Percentiles rank a stretch among this genome's conserved stretches.
Evolutionary conservation across 2,888 invertebrate species (phyloP).

Genomic region (Patella caerulea): DNA sequence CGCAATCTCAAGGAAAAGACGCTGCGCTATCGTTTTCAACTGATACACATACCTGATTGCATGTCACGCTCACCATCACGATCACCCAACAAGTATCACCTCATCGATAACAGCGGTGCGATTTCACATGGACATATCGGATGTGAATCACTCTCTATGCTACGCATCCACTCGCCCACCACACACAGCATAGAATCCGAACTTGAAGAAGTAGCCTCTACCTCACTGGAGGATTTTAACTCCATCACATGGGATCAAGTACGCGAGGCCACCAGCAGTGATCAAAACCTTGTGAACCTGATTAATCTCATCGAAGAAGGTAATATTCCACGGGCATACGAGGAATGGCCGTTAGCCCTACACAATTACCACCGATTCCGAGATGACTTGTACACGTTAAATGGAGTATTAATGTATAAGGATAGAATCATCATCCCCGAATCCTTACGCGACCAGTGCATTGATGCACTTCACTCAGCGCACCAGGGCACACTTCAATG

Average conservation of each 20-base stretch:
- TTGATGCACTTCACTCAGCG: conserved; percentile 44
- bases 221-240: conserved; percentile 19
- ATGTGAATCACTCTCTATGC: not conserved
- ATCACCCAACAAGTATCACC: not conserved
- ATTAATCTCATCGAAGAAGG: conserved; percentile 23
- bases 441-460: conserved; percentile 32
- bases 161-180: not conserved
- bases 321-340: conserved; percentile 10
- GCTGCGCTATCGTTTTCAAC: conserved; percentile 33
- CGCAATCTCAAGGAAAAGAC: conserved; percentile 48
- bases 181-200: not conserved
- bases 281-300: conserved; percentile 22
- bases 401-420: conserved; percentile 40
- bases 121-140: not conserved
- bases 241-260: conserved; percentile 36
- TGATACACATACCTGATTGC: conserved; percentile 25
- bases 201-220: not conserved
- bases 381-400: conserved; percentile 21
- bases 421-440: conserved; percentile 46
- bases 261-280: conserved; percentile 26
- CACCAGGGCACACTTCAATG: conserved; percentile 46
- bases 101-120: not conserved
- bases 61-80: conserved; percentile 29
- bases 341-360: conserved; percentile 15
- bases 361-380: conserved; percentile 26